Evolutionary conservation across 2,888 invertebrate species (phyloP).

Genomic region (Dasysyrphus albostriatus): DNA sequence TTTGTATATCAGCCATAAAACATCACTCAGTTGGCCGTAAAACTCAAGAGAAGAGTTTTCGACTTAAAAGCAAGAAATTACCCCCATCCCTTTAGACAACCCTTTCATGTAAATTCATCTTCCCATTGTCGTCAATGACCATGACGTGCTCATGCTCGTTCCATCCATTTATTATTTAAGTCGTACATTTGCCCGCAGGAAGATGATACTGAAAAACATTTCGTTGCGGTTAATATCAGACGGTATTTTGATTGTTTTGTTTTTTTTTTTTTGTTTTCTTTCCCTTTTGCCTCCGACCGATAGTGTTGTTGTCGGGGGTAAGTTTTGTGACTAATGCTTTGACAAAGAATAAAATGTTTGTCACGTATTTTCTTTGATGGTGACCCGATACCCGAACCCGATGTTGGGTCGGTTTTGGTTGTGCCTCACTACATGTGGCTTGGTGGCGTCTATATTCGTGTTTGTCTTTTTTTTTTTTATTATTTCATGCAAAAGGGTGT

Average conservation of each 20-base stretch:
- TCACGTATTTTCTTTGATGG: slow-evolving; percentile 71
- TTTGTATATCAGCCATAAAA: slow-evolving; percentile 64
- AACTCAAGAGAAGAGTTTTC: slow-evolving; percentile 38
- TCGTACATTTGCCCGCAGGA: slow-evolving; percentile 24
- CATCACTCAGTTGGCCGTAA: slow-evolving; percentile 54
- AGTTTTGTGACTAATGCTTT: slow-evolving; percentile 69
- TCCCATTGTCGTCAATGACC: slow-evolving; percentile 55
- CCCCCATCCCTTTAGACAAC: slow-evolving; percentile 29
- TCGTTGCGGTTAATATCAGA: slow-evolving; percentile 45
- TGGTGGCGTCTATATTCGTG: slow-evolving; percentile 10
- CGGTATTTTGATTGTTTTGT: slow-evolving; percentile 20
- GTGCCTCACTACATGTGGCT: slow-evolving; percentile 1
- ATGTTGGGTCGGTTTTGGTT: neutral
- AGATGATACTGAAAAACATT: slow-evolving; percentile 39
- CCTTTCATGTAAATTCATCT: slow-evolving; percentile 59
- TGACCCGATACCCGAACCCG: slow-evolving; percentile 47
- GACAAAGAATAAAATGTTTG: slow-evolving; percentile 67
- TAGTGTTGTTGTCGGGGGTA: slow-evolving; percentile 37
- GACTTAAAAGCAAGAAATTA: slow-evolving; percentile 18
- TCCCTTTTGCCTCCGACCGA: neutral
- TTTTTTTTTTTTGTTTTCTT: slow-evolving; percentile 13
- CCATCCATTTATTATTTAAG: slow-evolving; percentile 4
- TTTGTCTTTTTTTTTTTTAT: neutral
- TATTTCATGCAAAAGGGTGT: neutral
- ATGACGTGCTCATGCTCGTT: slow-evolving; percentile 9